A percentile compares a stretch with the other conserved stretches of the same genome.
phyloP scores from a whole-genome alignment of 2,797 vertebrate genomes.

The Etheostoma perlongum region DNA sequence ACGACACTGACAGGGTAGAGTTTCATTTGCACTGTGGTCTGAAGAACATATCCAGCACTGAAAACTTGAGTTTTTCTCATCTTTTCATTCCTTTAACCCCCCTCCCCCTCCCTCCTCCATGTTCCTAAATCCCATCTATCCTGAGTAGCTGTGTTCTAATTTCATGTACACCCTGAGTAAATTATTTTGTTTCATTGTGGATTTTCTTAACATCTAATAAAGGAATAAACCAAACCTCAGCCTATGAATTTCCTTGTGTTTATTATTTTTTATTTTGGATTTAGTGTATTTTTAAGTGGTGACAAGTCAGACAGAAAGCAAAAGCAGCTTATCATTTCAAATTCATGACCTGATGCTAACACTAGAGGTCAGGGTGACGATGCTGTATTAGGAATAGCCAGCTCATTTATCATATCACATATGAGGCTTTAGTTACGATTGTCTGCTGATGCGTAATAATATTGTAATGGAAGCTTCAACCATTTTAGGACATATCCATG shows the following conservation, averaged over 20 bases:
- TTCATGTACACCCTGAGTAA: conserved; percentile 96
- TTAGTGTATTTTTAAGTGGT: neutral
- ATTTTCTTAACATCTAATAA: conserved; percentile 99
- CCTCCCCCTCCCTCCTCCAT: conserved; percentile 61
- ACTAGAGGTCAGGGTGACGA: conserved; percentile 64
- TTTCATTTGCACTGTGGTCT: conserved; percentile 85
- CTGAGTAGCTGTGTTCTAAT: conserved; percentile 94
- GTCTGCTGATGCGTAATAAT: neutral
- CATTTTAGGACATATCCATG: neutral
- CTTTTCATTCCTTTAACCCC: conserved; percentile 84
- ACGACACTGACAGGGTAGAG: conserved; percentile 51
- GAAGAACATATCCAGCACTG: conserved; percentile 88
- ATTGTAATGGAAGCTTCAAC: neutral
- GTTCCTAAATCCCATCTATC: conserved; percentile 71
- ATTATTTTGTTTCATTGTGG: conserved; percentile 99
- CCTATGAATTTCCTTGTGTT: conserved; percentile 1
- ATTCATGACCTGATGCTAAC: conserved; percentile 25
- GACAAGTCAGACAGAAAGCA: neutral
- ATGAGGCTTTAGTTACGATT: neutral
- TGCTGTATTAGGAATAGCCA: neutral
- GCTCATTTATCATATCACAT: neutral
- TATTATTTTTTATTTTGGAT: neutral
- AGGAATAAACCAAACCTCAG: conserved; percentile 86
- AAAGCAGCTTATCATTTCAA: neutral
- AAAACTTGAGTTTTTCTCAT: conserved; percentile 79